A percentile compares a stretch with the other conserved stretches of the same genome.
Evolutionary conservation across 2,797 vertebrate genomes (phyloP).

Genomic region (Smutsia gigantea): DNA sequence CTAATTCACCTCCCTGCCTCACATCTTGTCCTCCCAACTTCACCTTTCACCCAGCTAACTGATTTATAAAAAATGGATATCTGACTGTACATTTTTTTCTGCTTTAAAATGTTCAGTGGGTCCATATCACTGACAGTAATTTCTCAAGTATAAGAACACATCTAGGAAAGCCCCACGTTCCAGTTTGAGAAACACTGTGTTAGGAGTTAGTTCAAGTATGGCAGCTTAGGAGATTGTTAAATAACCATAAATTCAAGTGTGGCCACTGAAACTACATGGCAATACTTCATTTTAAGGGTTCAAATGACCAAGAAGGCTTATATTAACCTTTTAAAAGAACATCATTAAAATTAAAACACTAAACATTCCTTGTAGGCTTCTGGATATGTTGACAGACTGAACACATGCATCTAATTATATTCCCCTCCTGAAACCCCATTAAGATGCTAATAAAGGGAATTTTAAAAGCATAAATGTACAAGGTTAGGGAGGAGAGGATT

Average conservation of each 20-base stretch:
- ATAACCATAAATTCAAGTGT: not conserved
- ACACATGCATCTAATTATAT: not conserved
- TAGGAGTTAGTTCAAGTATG: not conserved
- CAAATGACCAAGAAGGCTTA: not conserved
- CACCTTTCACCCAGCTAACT: not conserved
- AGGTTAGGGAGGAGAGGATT: not conserved
- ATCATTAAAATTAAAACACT: not conserved
- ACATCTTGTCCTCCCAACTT: not conserved
- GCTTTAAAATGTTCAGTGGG: not conserved
- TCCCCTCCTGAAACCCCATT: not conserved
- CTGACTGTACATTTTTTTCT: not conserved
- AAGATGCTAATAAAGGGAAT: not conserved
- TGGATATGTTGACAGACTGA: not conserved
- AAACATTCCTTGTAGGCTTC: not conserved
- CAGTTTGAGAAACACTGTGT: not conserved
- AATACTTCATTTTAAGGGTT: not conserved
- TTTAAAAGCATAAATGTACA: not conserved
- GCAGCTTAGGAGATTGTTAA: not conserved
- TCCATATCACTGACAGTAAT: not conserved
- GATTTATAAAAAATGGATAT: not conserved
- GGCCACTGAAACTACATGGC: not conserved
- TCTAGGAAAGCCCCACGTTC: not conserved
- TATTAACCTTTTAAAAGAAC: not conserved
- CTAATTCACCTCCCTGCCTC: not conserved
- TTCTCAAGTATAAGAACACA: not conserved